These are phyloP conservation scores for Eptesicus fuscus DNA, from an alignment of 2,113 vertebrate genomes.

Conservation along the genomic window DNA sequence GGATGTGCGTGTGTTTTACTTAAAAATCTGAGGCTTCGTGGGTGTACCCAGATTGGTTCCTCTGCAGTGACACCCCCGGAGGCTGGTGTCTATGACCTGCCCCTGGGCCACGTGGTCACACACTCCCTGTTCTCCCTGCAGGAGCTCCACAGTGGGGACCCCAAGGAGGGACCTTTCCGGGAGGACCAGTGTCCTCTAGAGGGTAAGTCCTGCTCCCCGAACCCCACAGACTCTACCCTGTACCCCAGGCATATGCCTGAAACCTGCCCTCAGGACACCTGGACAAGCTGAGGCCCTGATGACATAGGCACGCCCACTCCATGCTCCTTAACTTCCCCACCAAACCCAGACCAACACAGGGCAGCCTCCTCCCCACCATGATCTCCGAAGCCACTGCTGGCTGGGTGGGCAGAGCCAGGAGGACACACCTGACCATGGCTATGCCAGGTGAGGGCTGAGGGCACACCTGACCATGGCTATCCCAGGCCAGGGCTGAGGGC, in stretches of 20 bases:
- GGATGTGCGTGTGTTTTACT: constrained; percentile 54
- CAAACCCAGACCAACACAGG: not conserved
- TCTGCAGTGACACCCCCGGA: constrained; percentile 68
- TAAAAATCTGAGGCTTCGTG: constrained; percentile 55
- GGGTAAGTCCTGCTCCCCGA: constrained; percentile 75
- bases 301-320: not conserved
- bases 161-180: constrained; percentile 80
- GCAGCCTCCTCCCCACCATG: not conserved
- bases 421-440: accelerated
- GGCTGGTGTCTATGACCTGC: constrained; percentile 74
- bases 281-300: not conserved
- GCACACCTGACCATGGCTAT: no score
- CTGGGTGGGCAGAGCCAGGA: no score
- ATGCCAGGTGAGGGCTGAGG: not conserved
- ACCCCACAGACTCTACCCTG: not conserved
- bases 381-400: not conserved
- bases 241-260: not conserved
- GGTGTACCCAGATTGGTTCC: constrained; percentile 67
- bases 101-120: constrained; percentile 72
- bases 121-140: constrained; percentile 58
- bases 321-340: accelerated
- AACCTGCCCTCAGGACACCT: not conserved
- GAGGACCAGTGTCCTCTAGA: constrained; percentile 85
- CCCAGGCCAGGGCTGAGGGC: not conserved
- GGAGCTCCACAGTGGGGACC: constrained; percentile 79